Percentiles rank a stretch among this genome's conserved stretches.
phyloP scores from a whole-genome alignment of 2,888 invertebrate genomes.

The Standfussiana lucernea region DNA sequence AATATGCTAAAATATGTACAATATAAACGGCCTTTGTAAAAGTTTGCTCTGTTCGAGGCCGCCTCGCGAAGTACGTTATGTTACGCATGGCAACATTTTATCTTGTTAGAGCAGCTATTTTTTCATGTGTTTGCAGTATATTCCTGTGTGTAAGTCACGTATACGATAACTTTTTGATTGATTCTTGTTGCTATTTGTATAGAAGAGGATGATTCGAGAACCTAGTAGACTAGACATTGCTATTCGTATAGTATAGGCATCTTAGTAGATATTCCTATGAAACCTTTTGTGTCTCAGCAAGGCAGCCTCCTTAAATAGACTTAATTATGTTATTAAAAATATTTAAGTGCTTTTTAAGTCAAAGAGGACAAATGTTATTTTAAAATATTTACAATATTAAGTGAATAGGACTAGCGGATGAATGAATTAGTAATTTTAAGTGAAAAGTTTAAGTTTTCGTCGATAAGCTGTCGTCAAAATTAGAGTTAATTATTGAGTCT shows the following conservation, averaged over 20 bases:
- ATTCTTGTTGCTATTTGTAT: constrained; percentile 22
- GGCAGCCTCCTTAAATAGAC: constrained; percentile 40
- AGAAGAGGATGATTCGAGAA: constrained; percentile 5
- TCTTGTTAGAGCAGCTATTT: constrained; percentile 30
- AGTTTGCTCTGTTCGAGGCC: constrained; percentile 50
- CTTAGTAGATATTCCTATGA: background rate
- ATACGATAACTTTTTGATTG: constrained; percentile 27
- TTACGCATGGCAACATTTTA: constrained; percentile 36
- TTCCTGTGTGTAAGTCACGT: constrained; percentile 16
- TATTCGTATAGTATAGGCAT: constrained; percentile 8
- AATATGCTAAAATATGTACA: constrained; percentile 71
- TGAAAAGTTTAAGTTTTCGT: constrained; percentile 60
- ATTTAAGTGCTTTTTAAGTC: constrained; percentile 67
- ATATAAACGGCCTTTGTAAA: constrained; percentile 63
- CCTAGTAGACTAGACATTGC: constrained; percentile 7
- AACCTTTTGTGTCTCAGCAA: constrained; percentile 18
- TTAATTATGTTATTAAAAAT: constrained; percentile 63
- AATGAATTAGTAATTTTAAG: constrained; percentile 69
- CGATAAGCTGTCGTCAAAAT: constrained; percentile 42
- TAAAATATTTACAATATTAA: constrained; percentile 67
- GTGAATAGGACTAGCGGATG: constrained; percentile 76
- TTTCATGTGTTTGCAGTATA: constrained; percentile 33
- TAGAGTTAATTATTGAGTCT: constrained; percentile 3
- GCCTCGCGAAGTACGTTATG: constrained; percentile 40
- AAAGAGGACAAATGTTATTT: constrained; percentile 73